phyloP scores from a whole-genome alignment of 2,888 invertebrate species.

The Ennomos fuscantarius region DNA sequence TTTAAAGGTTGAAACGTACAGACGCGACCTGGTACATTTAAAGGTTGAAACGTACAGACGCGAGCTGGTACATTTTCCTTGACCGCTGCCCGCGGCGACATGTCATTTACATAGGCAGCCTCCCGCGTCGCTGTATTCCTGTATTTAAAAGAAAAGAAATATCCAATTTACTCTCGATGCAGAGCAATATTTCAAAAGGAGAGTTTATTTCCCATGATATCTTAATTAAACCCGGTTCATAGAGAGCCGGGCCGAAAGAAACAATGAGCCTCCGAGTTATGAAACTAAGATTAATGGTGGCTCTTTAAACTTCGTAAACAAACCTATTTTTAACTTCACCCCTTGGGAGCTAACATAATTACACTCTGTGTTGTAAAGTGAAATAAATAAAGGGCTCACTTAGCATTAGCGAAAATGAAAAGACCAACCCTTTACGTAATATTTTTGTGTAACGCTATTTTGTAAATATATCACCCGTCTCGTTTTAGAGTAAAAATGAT shows the following conservation, averaged over 20 bases:
- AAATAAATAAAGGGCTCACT: constrained; percentile 13
- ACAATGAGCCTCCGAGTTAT: constrained; percentile 68
- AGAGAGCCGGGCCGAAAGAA: constrained; percentile 64
- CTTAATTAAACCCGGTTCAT: constrained; percentile 75
- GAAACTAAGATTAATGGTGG: constrained; percentile 78
- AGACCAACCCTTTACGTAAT: background rate
- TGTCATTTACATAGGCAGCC: no score
- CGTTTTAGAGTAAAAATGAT: no score
- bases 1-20: no score
- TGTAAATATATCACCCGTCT: no score
- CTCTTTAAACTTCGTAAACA: constrained; percentile 71
- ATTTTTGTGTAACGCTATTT: background rate
- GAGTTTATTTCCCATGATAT: constrained; percentile 78
- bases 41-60: no score
- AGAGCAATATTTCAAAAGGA: constrained; percentile 66
- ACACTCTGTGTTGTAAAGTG: constrained; percentile 9
- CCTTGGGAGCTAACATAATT: constrained; percentile 25
- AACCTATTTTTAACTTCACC: constrained; percentile 48
- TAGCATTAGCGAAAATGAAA: constrained; percentile 8
- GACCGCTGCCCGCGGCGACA: no score
- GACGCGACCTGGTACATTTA: no score
- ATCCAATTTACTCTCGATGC: constrained; percentile 56
- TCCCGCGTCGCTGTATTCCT: no score
- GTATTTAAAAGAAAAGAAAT: constrained; percentile 48
- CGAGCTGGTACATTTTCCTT: no score